Evolutionary conservation across 2,797 vertebrate genomes (phyloP), one percentile per base, ranked within the genome.

Genomic region (Peromyscus nudipes): DNA sequence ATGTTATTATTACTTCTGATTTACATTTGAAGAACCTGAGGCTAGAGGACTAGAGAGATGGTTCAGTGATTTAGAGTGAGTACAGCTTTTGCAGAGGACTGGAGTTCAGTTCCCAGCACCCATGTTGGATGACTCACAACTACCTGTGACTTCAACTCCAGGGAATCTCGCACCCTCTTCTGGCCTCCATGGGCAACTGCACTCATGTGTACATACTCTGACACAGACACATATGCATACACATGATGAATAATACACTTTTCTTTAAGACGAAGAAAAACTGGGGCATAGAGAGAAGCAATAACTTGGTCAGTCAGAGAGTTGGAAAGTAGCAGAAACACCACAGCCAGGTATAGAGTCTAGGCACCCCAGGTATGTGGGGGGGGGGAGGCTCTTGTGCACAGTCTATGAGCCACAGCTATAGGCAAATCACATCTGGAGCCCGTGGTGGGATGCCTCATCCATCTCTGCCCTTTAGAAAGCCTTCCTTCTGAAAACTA

Each of bases 21-120:
- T 96, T 83, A 57, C 46, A 43, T 86, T 86, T 79, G 83, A 88
- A 77, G 55, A 89, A 86, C 92, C 73, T 83, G 57, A 92, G 80
- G 52, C 25, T 60, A 71, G 65, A 55, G 49, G 65, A 55, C 49
- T 17, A 40, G 85, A 40, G 49, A 40, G 67, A 57, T 37, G n/a
- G 67, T 12, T 73, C 14, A 21, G 25, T 29, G n/a, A 29, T 73
- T 73, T 73, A 21, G 25, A 6, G 7, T 55, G 46, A 55, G 23
- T 19, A 12, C 23, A 37, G n/a, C 67, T 73, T 71, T 86, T 73
- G 34, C 34, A 29, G 49, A 73, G 25, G 85, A 19, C n/a, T 71
- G 7, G 13, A 86, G 21, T 55, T 71, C 31, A 37, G 65, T 55
- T 71, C 16, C 65, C 25, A 57, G 85, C 6, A 55, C 13, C 65